Evolutionary conservation across 92 coral and sea anemone genomes (phyloP).

Genomic region (Chrysogorgia sp.): DNA sequence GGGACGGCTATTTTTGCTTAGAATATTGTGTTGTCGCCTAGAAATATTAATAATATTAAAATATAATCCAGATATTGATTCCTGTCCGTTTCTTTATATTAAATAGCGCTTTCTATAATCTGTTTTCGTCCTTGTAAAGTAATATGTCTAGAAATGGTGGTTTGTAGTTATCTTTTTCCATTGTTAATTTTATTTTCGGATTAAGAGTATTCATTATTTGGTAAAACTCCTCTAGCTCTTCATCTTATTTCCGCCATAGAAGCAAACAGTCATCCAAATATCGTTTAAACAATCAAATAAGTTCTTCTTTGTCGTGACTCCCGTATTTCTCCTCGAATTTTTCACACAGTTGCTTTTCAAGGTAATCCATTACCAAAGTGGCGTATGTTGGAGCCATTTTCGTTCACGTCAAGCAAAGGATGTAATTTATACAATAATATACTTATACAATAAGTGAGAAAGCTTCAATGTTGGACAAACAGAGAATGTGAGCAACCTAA

Average conservation of each 20-base stretch:
- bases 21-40: too few relatives aligned
- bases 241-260: background rate
- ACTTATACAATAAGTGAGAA: too few relatives aligned
- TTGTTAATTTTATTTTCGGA: background rate
- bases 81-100: conserved; percentile 22
- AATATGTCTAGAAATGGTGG: conserved; percentile 14
- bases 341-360: conserved; percentile 1
- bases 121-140: background rate
- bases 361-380: too few relatives aligned
- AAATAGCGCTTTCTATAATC: background rate
- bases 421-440: too few relatives aligned
- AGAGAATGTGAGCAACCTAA: too few relatives aligned
- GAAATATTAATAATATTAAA: too few relatives aligned
- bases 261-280: conserved; percentile 37
- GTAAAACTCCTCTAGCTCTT: background rate
- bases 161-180: background rate
- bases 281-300: background rate
- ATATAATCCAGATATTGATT: background rate
- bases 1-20: too few relatives aligned
- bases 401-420: too few relatives aligned
- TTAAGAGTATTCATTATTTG: conserved; percentile 1
- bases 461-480: too few relatives aligned
- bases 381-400: too few relatives aligned
- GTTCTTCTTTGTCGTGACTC: conserved; percentile 27
- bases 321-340: conserved; percentile 22